phyloP scores from a whole-genome alignment of 2,888 invertebrate genomes.

The Brachyopa scutellaris region DNA sequence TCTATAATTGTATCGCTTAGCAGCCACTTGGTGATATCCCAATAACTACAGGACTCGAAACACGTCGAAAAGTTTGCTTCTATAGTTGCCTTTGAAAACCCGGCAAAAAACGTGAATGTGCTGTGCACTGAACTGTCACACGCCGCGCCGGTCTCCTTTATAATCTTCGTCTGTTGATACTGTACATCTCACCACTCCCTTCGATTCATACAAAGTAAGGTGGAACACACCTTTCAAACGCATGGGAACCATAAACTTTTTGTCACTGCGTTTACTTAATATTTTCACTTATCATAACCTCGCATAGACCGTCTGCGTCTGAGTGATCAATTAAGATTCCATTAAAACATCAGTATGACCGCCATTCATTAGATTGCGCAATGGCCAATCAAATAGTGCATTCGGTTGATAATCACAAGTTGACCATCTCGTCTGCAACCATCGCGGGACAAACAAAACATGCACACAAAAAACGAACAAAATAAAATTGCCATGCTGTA shows the following conservation, averaged over 20 bases:
- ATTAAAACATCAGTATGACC: constrained; percentile 44
- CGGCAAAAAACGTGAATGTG: too few relatives aligned
- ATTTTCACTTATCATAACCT: neutral
- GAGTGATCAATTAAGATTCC: constrained; percentile 28
- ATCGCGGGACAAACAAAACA: neutral
- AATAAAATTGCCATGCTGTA: neutral
- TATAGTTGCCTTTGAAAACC: too few relatives aligned
- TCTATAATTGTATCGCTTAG: too few relatives aligned
- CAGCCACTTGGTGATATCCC: too few relatives aligned
- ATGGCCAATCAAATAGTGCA: constrained; percentile 35
- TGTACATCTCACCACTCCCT: too few relatives aligned
- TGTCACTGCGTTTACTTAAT: neutral
- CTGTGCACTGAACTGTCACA: too few relatives aligned
- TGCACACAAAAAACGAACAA: neutral
- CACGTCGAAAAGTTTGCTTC: too few relatives aligned
- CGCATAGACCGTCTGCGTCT: neutral
- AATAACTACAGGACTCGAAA: too few relatives aligned
- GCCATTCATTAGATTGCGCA: constrained; percentile 33
- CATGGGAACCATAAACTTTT: constrained; percentile 2
- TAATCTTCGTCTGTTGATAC: too few relatives aligned
- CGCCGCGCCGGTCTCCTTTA: too few relatives aligned
- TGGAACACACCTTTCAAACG: constrained; percentile 1
- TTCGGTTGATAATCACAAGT: constrained; percentile 13
- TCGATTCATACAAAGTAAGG: neutral
- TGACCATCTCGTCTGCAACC: constrained; percentile 20